phyloP scores from a whole-genome alignment of 2,113 vertebrate genomes.

The Colinus virginianus region DNA sequence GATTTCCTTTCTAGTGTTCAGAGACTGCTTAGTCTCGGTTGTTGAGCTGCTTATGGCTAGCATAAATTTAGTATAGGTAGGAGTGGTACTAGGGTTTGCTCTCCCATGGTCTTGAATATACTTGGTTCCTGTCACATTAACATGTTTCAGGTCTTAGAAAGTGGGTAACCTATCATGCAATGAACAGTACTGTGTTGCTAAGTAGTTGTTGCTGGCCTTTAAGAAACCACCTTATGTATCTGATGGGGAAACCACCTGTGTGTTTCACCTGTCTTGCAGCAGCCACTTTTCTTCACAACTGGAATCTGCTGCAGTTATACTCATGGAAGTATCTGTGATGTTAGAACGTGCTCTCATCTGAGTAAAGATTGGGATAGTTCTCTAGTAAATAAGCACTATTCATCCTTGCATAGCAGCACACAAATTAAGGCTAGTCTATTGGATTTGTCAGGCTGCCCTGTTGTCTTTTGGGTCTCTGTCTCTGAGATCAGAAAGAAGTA shows the following conservation, averaged over 20 bases:
- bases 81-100: neutral
- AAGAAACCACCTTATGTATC: neutral
- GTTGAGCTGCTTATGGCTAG: neutral
- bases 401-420: neutral
- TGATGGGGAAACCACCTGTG: neutral
- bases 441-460: neutral
- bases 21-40: neutral
- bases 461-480: neutral
- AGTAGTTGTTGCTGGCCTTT: neutral
- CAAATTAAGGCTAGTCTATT: neutral
- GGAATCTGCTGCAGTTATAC: neutral
- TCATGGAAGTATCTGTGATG: neutral
- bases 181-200: neutral
- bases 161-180: neutral
- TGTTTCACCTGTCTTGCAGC: neutral
- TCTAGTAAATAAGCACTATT: neutral
- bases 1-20: neutral
- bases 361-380: neutral
- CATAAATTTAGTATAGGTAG: neutral
- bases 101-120: neutral
- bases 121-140: neutral
- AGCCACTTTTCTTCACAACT: neutral
- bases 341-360: neutral
- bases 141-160: rapidly evolving
- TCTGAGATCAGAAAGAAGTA: slow-evolving; percentile 46